Evolutionary conservation across 53 echinoderm and acorn worm species (phyloP).

Genomic region (Glandiceps talaboti): DNA sequence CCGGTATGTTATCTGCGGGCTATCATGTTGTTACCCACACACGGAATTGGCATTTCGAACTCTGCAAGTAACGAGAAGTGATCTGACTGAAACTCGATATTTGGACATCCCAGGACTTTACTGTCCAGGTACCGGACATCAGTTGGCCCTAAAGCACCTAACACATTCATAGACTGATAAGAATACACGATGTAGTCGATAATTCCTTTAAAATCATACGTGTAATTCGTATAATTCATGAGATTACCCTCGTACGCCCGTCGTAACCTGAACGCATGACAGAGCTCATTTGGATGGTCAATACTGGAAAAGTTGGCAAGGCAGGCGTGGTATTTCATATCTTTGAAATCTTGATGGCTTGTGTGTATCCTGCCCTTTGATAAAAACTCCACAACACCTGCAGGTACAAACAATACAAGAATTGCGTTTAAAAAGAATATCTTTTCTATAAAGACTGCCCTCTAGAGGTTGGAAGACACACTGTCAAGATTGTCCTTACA

Average conservation of each 20-base stretch:
- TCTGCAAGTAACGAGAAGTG: constrained; percentile 90
- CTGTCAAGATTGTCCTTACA: too few relatives aligned
- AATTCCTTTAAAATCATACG: constrained; percentile 94
- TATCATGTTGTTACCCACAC: constrained; percentile 10
- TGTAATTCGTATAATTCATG: constrained; percentile 90
- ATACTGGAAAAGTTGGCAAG: constrained; percentile 77
- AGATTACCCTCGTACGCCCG: constrained; percentile 79
- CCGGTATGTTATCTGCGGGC: neutral
- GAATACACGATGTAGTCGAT: constrained; percentile 95
- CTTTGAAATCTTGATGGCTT: constrained; percentile 93
- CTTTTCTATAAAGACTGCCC: too few relatives aligned
- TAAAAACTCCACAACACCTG: constrained; percentile 93
- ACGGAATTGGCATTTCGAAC: constrained; percentile 83
- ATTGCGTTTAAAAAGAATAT: too few relatives aligned
- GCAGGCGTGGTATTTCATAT: constrained; percentile 76
- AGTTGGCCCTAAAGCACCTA: constrained; percentile 73
- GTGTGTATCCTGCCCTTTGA: constrained; percentile 73
- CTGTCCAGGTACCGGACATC: constrained; percentile 80
- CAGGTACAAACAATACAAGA: too few relatives aligned
- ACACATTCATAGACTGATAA: constrained; percentile 48
- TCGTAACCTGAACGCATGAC: constrained; percentile 66
- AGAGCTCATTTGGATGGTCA: constrained; percentile 65
- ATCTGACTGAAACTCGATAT: constrained; percentile 79
- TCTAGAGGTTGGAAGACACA: too few relatives aligned
- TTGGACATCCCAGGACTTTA: constrained; percentile 92